These are phyloP conservation scores for Tryphoninae sp. DNA, from an alignment of 2,888 invertebrate genomes.

Conservation along the genomic window DNA sequence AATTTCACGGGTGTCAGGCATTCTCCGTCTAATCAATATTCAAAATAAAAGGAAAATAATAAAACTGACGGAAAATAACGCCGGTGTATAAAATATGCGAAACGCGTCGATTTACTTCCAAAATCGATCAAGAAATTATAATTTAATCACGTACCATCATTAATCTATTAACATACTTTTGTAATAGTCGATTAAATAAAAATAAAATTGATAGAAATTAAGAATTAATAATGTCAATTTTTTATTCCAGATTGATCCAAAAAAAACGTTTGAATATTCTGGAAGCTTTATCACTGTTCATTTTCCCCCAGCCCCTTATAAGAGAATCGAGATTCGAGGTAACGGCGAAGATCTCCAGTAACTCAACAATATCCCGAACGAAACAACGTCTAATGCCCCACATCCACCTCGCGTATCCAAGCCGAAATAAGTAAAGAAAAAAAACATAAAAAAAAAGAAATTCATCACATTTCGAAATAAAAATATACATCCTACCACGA, in stretches of 20 bases:
- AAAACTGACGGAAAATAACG: background rate
- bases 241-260: no score
- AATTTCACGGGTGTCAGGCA: conserved; percentile 59
- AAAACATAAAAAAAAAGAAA: conserved; percentile 27
- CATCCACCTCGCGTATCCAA: conserved; percentile 6
- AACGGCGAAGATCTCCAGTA: no score
- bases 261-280: no score
- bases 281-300: no score
- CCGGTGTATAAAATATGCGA: background rate
- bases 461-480: conserved; percentile 58
- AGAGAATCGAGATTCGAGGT: no score
- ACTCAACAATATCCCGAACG: no score
- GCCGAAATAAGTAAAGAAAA: conserved; percentile 34
- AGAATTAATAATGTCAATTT: background rate
- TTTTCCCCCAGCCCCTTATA: no score
- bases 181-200: background rate
- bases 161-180: background rate
- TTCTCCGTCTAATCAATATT: conserved; percentile 42
- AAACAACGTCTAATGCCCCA: conserved; percentile 12
- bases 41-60: conserved; percentile 20
- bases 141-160: background rate
- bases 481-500: conserved; percentile 50
- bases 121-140: no score
- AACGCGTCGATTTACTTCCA: background rate
- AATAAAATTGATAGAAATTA: background rate